A percentile compares a stretch with the other conserved stretches of the same genome.
phyloP scores from a whole-genome alignment of 2,797 vertebrate species.

The Gadopsis marmoratus region DNA sequence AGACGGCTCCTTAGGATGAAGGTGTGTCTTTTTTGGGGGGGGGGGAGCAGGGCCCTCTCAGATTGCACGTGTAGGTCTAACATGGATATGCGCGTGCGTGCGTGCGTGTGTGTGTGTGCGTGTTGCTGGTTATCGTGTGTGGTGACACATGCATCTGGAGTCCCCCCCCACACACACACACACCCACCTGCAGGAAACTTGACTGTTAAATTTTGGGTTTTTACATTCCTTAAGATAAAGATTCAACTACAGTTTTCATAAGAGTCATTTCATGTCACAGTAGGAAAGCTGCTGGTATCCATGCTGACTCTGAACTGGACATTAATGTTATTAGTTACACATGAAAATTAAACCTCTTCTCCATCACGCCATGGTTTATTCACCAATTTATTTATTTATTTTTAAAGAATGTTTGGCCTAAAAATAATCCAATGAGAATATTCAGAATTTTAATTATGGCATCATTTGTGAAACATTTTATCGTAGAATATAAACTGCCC shows the following conservation, averaged over 20 bases:
- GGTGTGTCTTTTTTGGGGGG: constrained; percentile 29
- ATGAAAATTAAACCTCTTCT: neutral
- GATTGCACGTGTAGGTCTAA: neutral
- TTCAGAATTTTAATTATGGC: too few species aligned
- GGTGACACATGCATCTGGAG: neutral
- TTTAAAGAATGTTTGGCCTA: too few species aligned
- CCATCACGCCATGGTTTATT: neutral
- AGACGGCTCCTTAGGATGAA: constrained; percentile 39
- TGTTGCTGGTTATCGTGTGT: neutral
- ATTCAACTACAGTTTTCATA: neutral
- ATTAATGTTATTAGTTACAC: neutral
- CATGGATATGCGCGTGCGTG: neutral
- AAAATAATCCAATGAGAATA: too few species aligned
- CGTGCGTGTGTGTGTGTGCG: neutral
- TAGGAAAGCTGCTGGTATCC: neutral
- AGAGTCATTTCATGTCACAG: neutral
- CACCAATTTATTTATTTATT: neutral
- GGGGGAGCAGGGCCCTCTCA: neutral
- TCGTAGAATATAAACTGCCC: neutral
- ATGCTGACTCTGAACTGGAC: neutral
- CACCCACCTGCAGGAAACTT: neutral
- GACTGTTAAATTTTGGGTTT: neutral
- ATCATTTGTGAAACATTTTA: neutral
- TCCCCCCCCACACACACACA: too few species aligned
- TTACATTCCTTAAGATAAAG: neutral